Base-by-base conservation (phyloP, 2,113 vertebrate genomes). In the Rousettus leschenaultii region DNA sequence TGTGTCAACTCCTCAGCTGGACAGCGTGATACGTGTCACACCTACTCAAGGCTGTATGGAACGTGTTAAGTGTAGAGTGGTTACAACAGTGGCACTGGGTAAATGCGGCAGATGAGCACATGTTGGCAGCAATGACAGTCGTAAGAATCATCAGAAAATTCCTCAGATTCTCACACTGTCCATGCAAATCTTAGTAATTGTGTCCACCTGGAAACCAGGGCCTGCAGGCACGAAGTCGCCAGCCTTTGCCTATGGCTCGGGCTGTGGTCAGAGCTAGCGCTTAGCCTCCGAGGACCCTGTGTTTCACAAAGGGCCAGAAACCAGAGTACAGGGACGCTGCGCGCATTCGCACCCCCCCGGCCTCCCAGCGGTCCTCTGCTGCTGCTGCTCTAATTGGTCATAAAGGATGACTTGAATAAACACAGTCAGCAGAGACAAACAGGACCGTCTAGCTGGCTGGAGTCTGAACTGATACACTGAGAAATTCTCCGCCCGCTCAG, bases 381-480 rank as follows among this genome's bases (percentile, higher is more conserved):
- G 77, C 82, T 43, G 18, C 59, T 87, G 77, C 79, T 89, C 63
- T 87, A n/a, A 86, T 43, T 95, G 63, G 85, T 59, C 78, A 83
- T 90, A 85, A 84, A 89, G 85, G 91, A 75, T 86, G 63, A 73
- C 51, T 87, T 55, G 51, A 83, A 38, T 95, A 78, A 97, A 96
- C 85, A 83, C n/a, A 92, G 59, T 96, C 93, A 79, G 38, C 70
- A 83, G 48, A 82, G 86, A 86, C 11, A 88, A 97, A 84, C 28
- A 91, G 82, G 26, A 53, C 43, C 89, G 33, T 73, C 38, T 79
- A n/a, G 59, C 51, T 91, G 86, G 40, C 73, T 75, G n/a, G 30
- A 90, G 55, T 86, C 61, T 78, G 84, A 80, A 53, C 30, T 61
- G 92, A 38, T 87, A 16, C 4, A 18, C 21, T 35, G 45, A 96